phyloP scores from a whole-genome alignment of 1,140 invertebrate genomes.

The Aphidius ervi region DNA sequence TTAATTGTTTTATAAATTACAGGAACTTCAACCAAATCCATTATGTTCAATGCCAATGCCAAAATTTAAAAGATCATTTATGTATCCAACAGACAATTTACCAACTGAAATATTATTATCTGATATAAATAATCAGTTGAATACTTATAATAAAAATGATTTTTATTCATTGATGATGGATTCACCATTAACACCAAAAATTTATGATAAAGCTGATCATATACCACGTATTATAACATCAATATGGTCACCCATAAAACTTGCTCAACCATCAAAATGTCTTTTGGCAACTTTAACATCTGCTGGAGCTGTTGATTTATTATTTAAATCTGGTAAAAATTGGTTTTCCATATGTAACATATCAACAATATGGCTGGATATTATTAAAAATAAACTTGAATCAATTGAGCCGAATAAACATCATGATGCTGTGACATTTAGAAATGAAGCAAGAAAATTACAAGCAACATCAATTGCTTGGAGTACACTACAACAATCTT shows the following conservation, averaged over 20 bases:
- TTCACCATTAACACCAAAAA: conserved; percentile 36
- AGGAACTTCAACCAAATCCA: conserved; percentile 45
- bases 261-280: conserved; percentile 38
- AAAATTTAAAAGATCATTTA: conserved; percentile 41
- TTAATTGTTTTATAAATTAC: not conserved
- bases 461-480: conserved; percentile 40
- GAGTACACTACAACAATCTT: conserved; percentile 34
- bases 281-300: conserved; percentile 40
- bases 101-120: conserved; percentile 30
- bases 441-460: conserved; percentile 27
- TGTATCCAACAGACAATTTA: conserved; percentile 35
- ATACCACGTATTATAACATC: conserved; percentile 32
- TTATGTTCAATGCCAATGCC: conserved; percentile 31
- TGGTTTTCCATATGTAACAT: conserved; percentile 43
- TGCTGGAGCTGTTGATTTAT: conserved; percentile 39
- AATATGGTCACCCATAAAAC: conserved; percentile 41
- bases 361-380: conserved; percentile 26
- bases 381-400: conserved; percentile 27
- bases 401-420: not conserved
- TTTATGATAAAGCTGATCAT: conserved; percentile 28
- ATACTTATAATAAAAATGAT: conserved; percentile 34
- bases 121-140: conserved; percentile 30
- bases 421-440: conserved; percentile 18
- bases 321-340: conserved; percentile 33
- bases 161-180: conserved; percentile 40